Evolutionary conservation across 2,888 invertebrate species (phyloP).

Genomic region (Andrena chrysosceles): DNA sequence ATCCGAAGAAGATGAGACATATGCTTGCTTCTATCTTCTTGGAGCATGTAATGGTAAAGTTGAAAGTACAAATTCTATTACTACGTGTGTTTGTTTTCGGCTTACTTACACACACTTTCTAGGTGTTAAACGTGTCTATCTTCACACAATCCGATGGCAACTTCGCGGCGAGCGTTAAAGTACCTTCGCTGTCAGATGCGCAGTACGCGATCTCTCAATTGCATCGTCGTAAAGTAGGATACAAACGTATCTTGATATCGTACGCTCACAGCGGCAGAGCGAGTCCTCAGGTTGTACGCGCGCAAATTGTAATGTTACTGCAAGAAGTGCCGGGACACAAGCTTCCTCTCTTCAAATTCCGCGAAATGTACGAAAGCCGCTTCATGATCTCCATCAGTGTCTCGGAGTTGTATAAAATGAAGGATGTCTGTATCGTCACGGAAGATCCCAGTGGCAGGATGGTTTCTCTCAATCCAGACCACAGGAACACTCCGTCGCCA

Average conservation of each 20-base stretch:
- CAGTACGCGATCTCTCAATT: slow-evolving; percentile 92
- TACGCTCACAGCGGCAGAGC: slow-evolving; percentile 88
- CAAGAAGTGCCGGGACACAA: slow-evolving; percentile 91
- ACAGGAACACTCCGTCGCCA: slow-evolving; percentile 87
- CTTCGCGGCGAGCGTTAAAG: slow-evolving; percentile 89
- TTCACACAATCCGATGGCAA: slow-evolving; percentile 89
- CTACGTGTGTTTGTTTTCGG: background rate
- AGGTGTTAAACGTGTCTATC: slow-evolving; percentile 88
- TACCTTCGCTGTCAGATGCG: slow-evolving; percentile 90
- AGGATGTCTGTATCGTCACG: slow-evolving; percentile 91
- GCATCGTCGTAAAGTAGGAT: slow-evolving; percentile 93
- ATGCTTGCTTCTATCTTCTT: slow-evolving; percentile 88
- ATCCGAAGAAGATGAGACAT: slow-evolving; percentile 88
- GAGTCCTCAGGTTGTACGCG: slow-evolving; percentile 88
- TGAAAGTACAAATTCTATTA: background rate
- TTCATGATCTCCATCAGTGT: slow-evolving; percentile 91
- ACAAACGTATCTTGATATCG: slow-evolving; percentile 92
- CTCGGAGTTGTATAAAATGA: slow-evolving; percentile 90
- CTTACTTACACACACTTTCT: slow-evolving; percentile 53
- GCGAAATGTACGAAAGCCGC: slow-evolving; percentile 93
- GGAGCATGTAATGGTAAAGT: slow-evolving; percentile 88
- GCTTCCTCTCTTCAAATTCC: slow-evolving; percentile 92
- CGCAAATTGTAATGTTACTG: slow-evolving; percentile 90
- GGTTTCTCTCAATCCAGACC: slow-evolving; percentile 89
- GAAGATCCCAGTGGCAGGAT: slow-evolving; percentile 90